Percentiles rank a stretch among this genome's conserved stretches.
phyloP scores from a whole-genome alignment of 2,888 invertebrate species.

The Cenopis cana region DNA sequence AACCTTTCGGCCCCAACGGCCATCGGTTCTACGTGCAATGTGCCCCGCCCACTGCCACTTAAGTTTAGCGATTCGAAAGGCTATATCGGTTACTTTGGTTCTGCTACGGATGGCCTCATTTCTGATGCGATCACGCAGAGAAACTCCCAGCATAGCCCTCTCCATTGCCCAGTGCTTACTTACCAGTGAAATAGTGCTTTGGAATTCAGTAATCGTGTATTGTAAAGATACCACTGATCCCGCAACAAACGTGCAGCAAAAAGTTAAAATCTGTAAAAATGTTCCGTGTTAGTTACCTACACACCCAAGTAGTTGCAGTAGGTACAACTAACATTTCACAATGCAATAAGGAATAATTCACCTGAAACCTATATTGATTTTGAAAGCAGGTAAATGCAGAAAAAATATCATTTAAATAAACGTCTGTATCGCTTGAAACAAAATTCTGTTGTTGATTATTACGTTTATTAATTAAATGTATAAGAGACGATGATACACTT shows the following conservation, averaged over 20 bases:
- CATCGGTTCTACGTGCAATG: too few relatives aligned
- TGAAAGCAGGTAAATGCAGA: slow-evolving; percentile 51
- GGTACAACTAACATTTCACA: too few relatives aligned
- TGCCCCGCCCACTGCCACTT: too few relatives aligned
- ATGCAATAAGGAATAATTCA: slow-evolving; percentile 26
- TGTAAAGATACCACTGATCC: slow-evolving; percentile 57
- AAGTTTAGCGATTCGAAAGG: too few relatives aligned
- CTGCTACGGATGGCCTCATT: too few relatives aligned
- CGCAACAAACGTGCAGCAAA: slow-evolving; percentile 58
- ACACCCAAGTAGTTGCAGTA: too few relatives aligned
- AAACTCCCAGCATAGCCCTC: too few relatives aligned
- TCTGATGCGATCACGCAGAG: too few relatives aligned
- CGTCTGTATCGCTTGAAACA: slow-evolving; percentile 48
- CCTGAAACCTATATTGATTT: slow-evolving; percentile 52
- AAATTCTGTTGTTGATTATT: slow-evolving; percentile 55
- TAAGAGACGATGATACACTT: background rate
- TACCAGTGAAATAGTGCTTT: slow-evolving; percentile 51
- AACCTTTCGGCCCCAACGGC: too few relatives aligned
- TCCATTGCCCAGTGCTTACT: background rate
- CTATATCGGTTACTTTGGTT: too few relatives aligned
- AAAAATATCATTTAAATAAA: slow-evolving; percentile 54
- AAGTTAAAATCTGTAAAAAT: slow-evolving; percentile 58
- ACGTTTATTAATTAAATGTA: slow-evolving; percentile 25
- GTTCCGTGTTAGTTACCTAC: background rate
- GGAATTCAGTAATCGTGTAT: slow-evolving; percentile 56